These are phyloP conservation scores for Caenorhabditis sp. DNA, from an alignment of 2,888 invertebrate genomes.

Conservation along the genomic window DNA sequence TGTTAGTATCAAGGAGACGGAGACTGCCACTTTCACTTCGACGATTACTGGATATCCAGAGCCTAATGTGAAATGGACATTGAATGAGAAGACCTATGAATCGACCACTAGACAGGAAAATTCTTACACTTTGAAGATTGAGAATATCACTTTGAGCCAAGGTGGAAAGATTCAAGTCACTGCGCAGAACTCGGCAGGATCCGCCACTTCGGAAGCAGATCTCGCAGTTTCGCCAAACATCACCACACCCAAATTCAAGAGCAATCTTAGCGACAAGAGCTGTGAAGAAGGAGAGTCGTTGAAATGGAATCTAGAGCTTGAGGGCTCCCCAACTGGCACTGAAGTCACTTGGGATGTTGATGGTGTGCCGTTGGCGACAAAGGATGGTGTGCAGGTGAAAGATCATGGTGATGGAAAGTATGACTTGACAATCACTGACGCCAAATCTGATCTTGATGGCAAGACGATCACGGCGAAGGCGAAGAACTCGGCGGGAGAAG, in stretches of 20 bases:
- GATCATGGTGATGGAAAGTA: conserved; percentile 60
- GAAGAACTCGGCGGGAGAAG: conserved; percentile 55
- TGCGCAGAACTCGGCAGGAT: conserved; percentile 63
- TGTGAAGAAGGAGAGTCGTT: conserved; percentile 81
- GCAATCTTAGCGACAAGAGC: conserved; percentile 83
- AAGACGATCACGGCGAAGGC: conserved; percentile 47
- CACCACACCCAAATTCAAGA: conserved; percentile 84
- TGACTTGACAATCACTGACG: conserved; percentile 78
- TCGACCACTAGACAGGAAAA: conserved; percentile 42
- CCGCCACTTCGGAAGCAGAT: conserved; percentile 58
- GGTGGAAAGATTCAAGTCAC: conserved; percentile 53
- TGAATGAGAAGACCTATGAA: conserved; percentile 56
- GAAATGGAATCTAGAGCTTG: conserved; percentile 50
- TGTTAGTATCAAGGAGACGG: conserved; percentile 53
- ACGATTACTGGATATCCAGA: conserved; percentile 59
- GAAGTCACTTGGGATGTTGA: conserved; percentile 62
- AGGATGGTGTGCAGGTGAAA: conserved; percentile 42
- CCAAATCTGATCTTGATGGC: conserved; percentile 54
- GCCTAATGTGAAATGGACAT: conserved; percentile 70
- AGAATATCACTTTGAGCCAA: conserved; percentile 10
- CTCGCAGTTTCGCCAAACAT: conserved; percentile 62
- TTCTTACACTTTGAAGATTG: conserved; percentile 50
- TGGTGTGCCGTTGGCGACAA: conserved; percentile 49
- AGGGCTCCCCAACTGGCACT: conserved; percentile 48
- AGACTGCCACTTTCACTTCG: conserved; percentile 51